Evolutionary conservation across 2,113 vertebrate species (phyloP), one percentile per base, ranked within the genome.

Genomic region (Pipa parva): DNA sequence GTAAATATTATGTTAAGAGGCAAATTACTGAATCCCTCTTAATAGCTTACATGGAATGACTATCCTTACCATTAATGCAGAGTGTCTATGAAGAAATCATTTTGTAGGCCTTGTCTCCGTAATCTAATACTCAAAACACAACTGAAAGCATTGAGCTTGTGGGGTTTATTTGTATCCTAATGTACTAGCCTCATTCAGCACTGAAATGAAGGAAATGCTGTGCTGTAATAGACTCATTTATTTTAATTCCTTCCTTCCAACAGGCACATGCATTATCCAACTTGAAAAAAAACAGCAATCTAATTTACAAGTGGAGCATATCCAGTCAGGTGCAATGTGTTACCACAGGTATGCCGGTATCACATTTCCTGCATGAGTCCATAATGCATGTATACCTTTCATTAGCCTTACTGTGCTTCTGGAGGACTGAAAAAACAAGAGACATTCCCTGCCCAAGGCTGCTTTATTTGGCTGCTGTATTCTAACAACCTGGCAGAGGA

Each of bases 391-490:
- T 49, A 18, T 67, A 37, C 20, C 33, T 45, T 66, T 66, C 55
- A 58, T 58, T 58, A 24, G 26, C 29, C 2, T 29, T 26, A n/a
- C 3, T 70, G 24, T 17, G 8, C 65, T 69, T 25, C 46, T 42
- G 46, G 46, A 60, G 49, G 51, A 59, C 24, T 27, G 48, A 69
- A 28, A 21, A 22, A 28, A 28, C 46, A 11, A 60, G 56, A 37
- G 48, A 60, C 36, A 28, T 69, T 60, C 52, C 36, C 66, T 61
- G 48, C 66, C 37, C 48, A 20, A 21, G 58, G 58, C 58, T 70
- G 48, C 66, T 70, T 60, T 42, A 70, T 59, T 70, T 70, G 66
- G 66, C 65, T 37, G 31, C 31, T 15, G 54, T 10, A 20, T 20
- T 28, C 48, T 31, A 54, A 49, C 52, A 61, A 61, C 46, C 66